Percentiles rank a stretch among this genome's conserved stretches.
These are phyloP conservation scores for Chorisops tibialis DNA, from an alignment of 2,888 invertebrate species.

Conservation along the genomic window DNA sequence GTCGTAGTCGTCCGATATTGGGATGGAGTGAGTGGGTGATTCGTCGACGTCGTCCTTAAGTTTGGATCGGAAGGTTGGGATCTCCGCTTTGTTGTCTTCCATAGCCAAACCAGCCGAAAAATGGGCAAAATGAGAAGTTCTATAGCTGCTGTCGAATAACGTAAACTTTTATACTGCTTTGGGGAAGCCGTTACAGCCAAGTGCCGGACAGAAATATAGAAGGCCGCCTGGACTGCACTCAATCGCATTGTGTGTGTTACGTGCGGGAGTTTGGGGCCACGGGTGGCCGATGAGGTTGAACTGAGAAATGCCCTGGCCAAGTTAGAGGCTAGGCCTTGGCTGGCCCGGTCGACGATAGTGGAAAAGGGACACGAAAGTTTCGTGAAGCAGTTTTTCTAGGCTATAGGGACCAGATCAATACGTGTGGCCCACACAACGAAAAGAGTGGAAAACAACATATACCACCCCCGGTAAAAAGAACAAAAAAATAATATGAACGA, in stretches of 20 bases:
- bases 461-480: neutral
- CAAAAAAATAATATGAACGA: neutral
- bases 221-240: constrained; percentile 28
- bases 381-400: constrained; percentile 12
- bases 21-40: no score
- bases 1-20: neutral
- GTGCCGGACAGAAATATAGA: constrained; percentile 10
- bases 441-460: constrained; percentile 24
- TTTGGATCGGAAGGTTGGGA: neutral
- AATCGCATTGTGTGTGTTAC: no score
- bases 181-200: constrained; percentile 21
- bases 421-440: constrained; percentile 12
- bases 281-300: constrained; percentile 10
- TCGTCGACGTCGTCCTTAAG: neutral
- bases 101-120: constrained; percentile 10
- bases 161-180: constrained; percentile 12
- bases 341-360: constrained; percentile 10
- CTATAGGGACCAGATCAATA: constrained; percentile 22
- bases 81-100: neutral
- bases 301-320: constrained; percentile 20
- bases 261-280: constrained; percentile 7
- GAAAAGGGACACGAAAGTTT: constrained; percentile 21
- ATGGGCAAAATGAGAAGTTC: constrained; percentile 19
- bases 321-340: constrained; percentile 7
- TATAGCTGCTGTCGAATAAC: constrained; percentile 22